These are phyloP conservation scores for Anas platyrhynchos DNA, from an alignment of 2,113 vertebrate genomes.

Conservation along the genomic window DNA sequence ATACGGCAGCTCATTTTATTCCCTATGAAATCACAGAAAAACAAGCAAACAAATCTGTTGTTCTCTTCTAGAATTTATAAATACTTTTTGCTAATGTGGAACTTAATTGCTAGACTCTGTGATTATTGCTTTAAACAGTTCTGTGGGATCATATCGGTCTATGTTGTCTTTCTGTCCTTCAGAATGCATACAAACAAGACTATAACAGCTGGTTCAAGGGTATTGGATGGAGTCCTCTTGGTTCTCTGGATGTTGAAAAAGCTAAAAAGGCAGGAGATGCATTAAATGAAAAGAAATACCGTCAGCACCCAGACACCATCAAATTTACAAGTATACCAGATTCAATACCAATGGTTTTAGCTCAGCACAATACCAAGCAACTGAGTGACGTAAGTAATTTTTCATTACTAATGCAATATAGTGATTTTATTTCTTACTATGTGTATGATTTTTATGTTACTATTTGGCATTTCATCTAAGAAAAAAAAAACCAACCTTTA, in stretches of 20 bases:
- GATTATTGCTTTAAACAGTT: not conserved
- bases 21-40: not conserved
- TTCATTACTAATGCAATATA: not conserved
- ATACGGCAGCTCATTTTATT: not conserved
- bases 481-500: not conserved
- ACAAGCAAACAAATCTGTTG: not conserved
- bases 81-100: not conserved
- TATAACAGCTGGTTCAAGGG: slow-evolving; percentile 82
- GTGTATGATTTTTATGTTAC: not conserved
- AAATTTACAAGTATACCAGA: slow-evolving; percentile 80
- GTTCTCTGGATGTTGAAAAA: slow-evolving; percentile 80
- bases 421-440: not conserved
- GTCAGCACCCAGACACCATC: slow-evolving; percentile 79
- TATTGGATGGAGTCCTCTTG: slow-evolving; percentile 80
- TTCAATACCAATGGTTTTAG: slow-evolving; percentile 79
- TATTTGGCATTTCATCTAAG: not conserved
- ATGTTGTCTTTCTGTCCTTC: not conserved
- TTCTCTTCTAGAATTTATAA: not conserved
- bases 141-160: not conserved
- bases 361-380: slow-evolving; percentile 81
- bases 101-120: not conserved
- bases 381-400: slow-evolving; percentile 77
- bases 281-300: slow-evolving; percentile 79
- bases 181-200: slow-evolving; percentile 81
- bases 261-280: slow-evolving; percentile 80